Percentiles rank a stretch among this genome's conserved stretches.
phyloP scores from a whole-genome alignment of 2,888 invertebrate genomes.

The Chironomus tentans region DNA sequence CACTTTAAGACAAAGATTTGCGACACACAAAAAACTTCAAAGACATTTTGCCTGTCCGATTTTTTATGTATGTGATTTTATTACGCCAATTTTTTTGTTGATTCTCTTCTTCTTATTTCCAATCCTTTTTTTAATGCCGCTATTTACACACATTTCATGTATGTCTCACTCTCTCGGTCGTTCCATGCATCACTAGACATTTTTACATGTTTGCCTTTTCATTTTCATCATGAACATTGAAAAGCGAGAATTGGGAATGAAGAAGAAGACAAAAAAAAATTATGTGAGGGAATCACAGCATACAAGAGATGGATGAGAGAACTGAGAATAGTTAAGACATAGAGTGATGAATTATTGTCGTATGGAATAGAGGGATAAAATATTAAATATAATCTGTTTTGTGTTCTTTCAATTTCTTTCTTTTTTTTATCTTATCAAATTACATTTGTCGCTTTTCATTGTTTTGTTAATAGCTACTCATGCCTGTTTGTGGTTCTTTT shows the following conservation, averaged over 20 bases:
- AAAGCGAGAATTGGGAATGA: background rate
- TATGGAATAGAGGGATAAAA: background rate
- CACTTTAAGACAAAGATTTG: background rate
- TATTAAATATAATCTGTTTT: conserved; percentile 1
- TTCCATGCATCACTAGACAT: no score
- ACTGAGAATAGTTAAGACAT: no score
- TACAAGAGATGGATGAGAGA: no score
- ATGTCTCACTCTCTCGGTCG: background rate
- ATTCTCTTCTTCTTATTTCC: background rate
- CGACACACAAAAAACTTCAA: background rate
- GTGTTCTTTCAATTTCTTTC: background rate
- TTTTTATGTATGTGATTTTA: background rate
- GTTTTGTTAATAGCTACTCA: background rate
- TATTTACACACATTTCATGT: background rate
- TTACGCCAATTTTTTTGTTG: conserved; percentile 10
- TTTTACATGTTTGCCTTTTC: background rate
- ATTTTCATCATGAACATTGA: background rate
- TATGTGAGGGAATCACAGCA: background rate
- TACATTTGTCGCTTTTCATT: conserved; percentile 21
- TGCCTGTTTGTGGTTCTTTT: no score
- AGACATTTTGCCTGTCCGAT: background rate
- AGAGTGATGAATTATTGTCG: no score
- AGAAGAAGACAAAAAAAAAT: background rate
- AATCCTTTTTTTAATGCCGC: background rate
- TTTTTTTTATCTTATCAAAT: conserved; percentile 18